Conservation (phyloP, 2,113 vertebrate species). For the Odontophorus gujanensis region DNA sequence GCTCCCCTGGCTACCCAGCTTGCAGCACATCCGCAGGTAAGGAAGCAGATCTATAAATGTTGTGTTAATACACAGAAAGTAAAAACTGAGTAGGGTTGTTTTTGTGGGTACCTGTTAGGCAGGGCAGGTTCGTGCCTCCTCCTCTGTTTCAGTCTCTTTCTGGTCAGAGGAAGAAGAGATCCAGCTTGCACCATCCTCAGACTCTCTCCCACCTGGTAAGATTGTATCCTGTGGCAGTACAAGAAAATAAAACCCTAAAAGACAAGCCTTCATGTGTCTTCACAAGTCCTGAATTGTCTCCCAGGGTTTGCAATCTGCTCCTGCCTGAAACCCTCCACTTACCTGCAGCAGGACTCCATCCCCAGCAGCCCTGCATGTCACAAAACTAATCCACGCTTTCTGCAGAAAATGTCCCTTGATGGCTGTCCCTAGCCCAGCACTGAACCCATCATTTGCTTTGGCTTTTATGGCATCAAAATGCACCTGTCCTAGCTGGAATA, state of each 20-base stretch:
- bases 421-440: not conserved
- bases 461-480: not conserved
- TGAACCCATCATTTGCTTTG: accelerated
- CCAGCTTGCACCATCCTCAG: not conserved
- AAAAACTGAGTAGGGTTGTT: not conserved
- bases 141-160: not conserved
- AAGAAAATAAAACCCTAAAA: not conserved
- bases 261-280: not conserved
- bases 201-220: not conserved
- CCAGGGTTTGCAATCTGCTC: not conserved
- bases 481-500: not conserved
- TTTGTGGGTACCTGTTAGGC: not conserved
- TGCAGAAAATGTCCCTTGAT: not conserved
- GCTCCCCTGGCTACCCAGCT: not conserved
- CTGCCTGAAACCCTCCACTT: not conserved
- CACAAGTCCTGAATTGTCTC: not conserved
- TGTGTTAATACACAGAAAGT: not conserved
- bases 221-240: not conserved
- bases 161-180: not conserved
- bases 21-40: not conserved
- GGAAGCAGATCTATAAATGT: not conserved
- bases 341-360: not conserved
- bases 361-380: accelerated
- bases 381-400: not conserved
- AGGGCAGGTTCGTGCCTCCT: not conserved